A percentile compares a stretch with the other conserved stretches of the same genome.
These are phyloP conservation scores for Drosophila funebris DNA, from an alignment of 1,140 invertebrate species.

Conservation along the genomic window DNA sequence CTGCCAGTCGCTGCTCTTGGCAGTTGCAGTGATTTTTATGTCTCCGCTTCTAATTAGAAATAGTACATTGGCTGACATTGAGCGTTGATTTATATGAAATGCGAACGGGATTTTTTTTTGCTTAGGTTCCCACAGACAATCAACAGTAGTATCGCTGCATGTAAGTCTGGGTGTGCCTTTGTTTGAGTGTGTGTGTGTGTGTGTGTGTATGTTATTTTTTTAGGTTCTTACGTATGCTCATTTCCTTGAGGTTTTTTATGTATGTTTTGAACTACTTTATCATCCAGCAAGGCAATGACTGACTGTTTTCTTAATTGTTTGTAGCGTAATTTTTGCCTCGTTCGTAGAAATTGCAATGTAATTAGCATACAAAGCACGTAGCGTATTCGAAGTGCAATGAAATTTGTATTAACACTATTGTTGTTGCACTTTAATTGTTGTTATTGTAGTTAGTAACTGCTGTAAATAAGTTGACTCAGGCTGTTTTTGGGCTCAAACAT, in stretches of 20 bases:
- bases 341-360: conserved; percentile 35
- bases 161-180: neutral
- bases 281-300: conserved; percentile 47
- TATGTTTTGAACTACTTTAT: conserved; percentile 26
- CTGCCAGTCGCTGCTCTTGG: conserved; percentile 8
- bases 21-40: conserved; percentile 67
- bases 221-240: conserved; percentile 6
- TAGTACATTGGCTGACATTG: conserved; percentile 70
- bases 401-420: conserved; percentile 66
- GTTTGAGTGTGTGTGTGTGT: neutral
- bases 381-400: conserved; percentile 56
- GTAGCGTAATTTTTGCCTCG: conserved; percentile 31
- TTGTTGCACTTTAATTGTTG: conserved; percentile 37
- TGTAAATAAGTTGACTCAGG: neutral
- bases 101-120: conserved; percentile 49
- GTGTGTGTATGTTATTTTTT: neutral
- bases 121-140: conserved; percentile 63
- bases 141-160: conserved; percentile 2
- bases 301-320: conserved; percentile 57
- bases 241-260: conserved; percentile 12
- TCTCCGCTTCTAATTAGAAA: conserved; percentile 81
- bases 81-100: conserved; percentile 75
- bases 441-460: conserved; percentile 20
- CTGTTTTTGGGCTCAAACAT: neutral
- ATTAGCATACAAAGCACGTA: conserved; percentile 78